Evolutionary conservation across 1,140 invertebrate species (phyloP).

Genomic region (Aphis gossypii): DNA sequence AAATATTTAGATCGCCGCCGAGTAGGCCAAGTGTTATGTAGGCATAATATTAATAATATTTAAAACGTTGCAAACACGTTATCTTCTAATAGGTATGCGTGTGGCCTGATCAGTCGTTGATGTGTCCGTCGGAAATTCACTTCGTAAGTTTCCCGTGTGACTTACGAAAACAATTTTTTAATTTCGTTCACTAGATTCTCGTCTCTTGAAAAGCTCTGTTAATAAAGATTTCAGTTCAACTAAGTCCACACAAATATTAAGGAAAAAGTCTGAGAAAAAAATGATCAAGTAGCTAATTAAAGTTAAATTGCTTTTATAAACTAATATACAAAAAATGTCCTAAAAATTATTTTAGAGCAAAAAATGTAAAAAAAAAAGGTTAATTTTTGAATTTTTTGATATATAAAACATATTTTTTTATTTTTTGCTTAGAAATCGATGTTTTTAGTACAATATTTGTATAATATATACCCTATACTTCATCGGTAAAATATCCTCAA

Average conservation of each 20-base stretch:
- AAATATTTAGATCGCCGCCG: not conserved
- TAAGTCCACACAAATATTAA: not conserved
- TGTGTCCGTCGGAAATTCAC: too few species aligned
- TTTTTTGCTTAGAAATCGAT: not conserved
- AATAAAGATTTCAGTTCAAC: rapidly evolving
- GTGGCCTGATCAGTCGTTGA: too few species aligned
- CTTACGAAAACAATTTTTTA: not conserved
- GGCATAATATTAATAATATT: too few species aligned
- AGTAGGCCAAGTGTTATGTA: not conserved
- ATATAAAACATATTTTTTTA: too few species aligned
- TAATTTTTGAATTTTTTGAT: not conserved
- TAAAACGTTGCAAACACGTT: too few species aligned
- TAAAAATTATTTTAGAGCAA: not conserved
- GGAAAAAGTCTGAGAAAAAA: too few species aligned
- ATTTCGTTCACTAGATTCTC: not conserved
- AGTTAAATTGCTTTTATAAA: too few species aligned
- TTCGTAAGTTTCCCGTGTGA: too few species aligned
- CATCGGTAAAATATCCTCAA: not conserved
- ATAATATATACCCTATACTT: not conserved
- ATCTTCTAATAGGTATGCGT: too few species aligned
- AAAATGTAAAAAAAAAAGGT: too few species aligned
- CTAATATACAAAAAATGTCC: too few species aligned
- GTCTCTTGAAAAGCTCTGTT: not conserved
- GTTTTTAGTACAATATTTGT: not conserved
- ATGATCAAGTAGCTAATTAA: too few species aligned